phyloP scores from a whole-genome alignment of 2,113 vertebrate species.

The Notothenia coriiceps region DNA sequence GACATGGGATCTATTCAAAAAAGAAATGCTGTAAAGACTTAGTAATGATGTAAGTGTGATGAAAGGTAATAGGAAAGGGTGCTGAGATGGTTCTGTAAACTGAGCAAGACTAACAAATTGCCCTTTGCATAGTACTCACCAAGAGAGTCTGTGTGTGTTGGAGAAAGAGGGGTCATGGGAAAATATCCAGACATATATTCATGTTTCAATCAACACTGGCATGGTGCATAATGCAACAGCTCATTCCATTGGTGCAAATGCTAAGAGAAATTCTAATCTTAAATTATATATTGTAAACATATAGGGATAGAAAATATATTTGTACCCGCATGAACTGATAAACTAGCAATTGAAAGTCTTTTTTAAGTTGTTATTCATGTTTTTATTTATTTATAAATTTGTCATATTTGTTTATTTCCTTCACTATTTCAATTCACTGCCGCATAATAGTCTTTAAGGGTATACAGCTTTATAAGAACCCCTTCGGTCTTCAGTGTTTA shows the following conservation, averaged over 20 bases:
- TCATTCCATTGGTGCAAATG: not conserved
- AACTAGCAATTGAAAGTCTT: too few relatives aligned
- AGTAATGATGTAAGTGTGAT: conserved; percentile 31
- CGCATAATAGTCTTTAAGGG: too few relatives aligned
- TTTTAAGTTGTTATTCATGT: too few relatives aligned
- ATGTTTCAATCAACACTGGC: conserved; percentile 22
- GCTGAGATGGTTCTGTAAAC: conserved; percentile 11
- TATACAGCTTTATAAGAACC: not conserved
- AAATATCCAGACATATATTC: conserved; percentile 20
- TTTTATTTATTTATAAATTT: too few relatives aligned
- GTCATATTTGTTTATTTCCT: too few relatives aligned
- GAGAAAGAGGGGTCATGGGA: conserved; percentile 30
- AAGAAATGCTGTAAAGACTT: not conserved
- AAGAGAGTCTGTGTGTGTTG: not conserved
- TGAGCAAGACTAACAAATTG: conserved; percentile 18
- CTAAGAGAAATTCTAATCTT: conserved; percentile 15
- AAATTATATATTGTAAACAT: not conserved
- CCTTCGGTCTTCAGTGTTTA: not conserved
- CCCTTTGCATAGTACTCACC: conserved; percentile 17
- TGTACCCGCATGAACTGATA: not conserved
- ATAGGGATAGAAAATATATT: not conserved
- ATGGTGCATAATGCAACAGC: conserved; percentile 18
- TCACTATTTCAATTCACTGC: too few relatives aligned
- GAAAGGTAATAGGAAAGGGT: conserved; percentile 31
- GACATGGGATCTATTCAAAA: conserved; percentile 13